Conservation (phyloP, 2,888 invertebrate genomes). For the Erebia aethiops region DNA sequence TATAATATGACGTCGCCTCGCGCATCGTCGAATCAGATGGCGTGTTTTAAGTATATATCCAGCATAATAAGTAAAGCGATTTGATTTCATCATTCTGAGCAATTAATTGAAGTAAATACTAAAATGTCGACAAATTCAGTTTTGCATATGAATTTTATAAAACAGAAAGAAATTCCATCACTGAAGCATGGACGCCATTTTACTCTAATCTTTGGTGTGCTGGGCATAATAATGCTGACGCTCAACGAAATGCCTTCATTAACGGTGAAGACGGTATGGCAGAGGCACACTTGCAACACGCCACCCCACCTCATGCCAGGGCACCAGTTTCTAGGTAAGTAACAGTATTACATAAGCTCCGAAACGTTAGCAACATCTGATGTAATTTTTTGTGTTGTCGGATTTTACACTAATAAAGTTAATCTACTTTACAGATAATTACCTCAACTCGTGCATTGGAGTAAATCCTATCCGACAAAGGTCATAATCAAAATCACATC, state of each 20-base stretch:
- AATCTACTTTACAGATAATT: not conserved
- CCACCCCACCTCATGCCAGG: no score
- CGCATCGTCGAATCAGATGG: not conserved
- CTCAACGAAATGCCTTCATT: conserved; percentile 53
- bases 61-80: conserved; percentile 38
- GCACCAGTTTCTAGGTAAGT: not conserved
- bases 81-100: conserved; percentile 56
- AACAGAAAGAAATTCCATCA: conserved; percentile 54
- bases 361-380: not conserved
- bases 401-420: not conserved
- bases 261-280: conserved; percentile 38
- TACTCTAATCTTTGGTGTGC: conserved; percentile 81
- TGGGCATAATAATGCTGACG: conserved; percentile 63
- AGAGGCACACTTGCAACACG: not conserved
- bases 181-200: conserved; percentile 62
- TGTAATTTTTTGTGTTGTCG: not conserved
- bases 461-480: not conserved
- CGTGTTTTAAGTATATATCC: not conserved
- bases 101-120: conserved; percentile 59
- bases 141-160: conserved; percentile 48
- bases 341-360: not conserved
- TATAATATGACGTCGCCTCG: not conserved
- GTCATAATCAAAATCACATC: no score
- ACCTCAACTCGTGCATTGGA: not conserved
- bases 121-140: conserved; percentile 60